These are phyloP conservation scores for Lepus timidus DNA, from an alignment of 2,113 vertebrate species.

Conservation along the genomic window DNA sequence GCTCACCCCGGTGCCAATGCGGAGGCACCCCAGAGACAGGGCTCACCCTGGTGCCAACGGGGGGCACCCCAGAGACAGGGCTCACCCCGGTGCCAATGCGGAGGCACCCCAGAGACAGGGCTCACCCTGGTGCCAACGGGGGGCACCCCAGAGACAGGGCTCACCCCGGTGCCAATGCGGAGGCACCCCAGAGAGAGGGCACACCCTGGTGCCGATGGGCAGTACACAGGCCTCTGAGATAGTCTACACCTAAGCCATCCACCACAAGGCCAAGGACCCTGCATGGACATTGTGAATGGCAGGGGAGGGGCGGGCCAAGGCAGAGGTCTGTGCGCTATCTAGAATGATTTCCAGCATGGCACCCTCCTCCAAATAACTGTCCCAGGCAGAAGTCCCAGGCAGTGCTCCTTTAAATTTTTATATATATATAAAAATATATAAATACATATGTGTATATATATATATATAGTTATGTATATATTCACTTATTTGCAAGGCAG, in stretches of 20 bases:
- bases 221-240: neutral
- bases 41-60: too few relatives aligned
- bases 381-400: neutral
- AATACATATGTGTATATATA: too few relatives aligned
- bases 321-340: neutral
- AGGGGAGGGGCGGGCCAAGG: accelerated
- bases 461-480: too few relatives aligned
- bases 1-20: too few relatives aligned
- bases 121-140: accelerated
- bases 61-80: too few relatives aligned
- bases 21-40: too few relatives aligned
- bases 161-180: neutral
- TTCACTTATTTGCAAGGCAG: too few relatives aligned
- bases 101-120: neutral
- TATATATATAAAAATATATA: too few relatives aligned
- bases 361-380: neutral
- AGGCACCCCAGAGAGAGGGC: neutral
- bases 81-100: too few relatives aligned
- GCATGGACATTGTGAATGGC: accelerated
- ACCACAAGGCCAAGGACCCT: too few relatives aligned
- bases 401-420: too few relatives aligned
- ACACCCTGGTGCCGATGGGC: accelerated
- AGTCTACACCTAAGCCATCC: neutral
- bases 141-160: neutral
- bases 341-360: neutral